Percentiles rank a stretch among this genome's conserved stretches.
Conservation (phyloP, 2,113 vertebrate genomes). For the Lanius collurio region DNA sequence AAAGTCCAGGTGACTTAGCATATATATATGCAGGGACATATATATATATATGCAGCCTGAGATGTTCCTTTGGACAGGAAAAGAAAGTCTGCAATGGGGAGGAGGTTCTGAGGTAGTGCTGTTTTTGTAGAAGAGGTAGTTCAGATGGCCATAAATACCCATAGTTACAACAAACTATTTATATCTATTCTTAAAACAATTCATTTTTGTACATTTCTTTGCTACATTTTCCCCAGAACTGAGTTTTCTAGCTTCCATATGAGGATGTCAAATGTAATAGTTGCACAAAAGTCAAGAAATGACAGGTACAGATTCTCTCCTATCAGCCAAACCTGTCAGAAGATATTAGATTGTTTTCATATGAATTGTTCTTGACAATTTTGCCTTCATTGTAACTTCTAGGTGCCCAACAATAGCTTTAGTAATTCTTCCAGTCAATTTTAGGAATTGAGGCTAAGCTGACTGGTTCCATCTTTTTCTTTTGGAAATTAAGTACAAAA, state of each 20-base stretch:
- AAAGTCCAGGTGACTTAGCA: not conserved
- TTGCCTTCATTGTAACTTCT: slow-evolving; percentile 1
- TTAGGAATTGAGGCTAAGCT: not conserved
- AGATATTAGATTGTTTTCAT: not conserved
- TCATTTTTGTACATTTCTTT: not conserved
- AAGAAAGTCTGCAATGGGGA: not conserved
- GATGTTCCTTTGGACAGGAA: not conserved
- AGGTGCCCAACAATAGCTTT: not conserved
- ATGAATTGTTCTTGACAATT: not conserved
- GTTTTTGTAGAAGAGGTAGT: not conserved
- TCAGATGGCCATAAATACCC: not conserved
- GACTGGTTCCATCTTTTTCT: not conserved
- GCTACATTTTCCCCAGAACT: not conserved
- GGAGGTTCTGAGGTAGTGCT: not conserved
- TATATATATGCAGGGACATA: not conserved
- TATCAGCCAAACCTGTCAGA: not conserved
- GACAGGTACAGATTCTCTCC: not conserved
- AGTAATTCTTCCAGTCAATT: not conserved
- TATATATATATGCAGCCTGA: not conserved
- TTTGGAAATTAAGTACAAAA: not conserved
- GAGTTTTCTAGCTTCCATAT: not conserved
- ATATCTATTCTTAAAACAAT: not conserved
- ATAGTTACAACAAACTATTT: not conserved
- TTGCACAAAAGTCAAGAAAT: slow-evolving; percentile 1
- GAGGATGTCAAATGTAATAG: slow-evolving; percentile 19